Conservation (phyloP, 37 sponge, comb jelly and placozoan species). For the Spongilla lacustris region DNA sequence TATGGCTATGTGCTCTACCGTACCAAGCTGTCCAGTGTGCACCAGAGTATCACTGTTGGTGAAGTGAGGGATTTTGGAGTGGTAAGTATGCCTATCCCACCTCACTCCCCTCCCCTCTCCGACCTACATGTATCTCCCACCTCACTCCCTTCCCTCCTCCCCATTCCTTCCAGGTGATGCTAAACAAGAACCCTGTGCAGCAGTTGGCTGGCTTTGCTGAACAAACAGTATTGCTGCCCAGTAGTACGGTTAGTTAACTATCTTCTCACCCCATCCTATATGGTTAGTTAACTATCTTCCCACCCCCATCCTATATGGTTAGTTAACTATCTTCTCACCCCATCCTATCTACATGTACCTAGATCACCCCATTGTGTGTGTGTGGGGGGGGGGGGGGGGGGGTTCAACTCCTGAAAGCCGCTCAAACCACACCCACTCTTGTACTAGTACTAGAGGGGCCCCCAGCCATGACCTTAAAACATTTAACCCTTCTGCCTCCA, state of each 20-base stretch:
- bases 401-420: too few relatives aligned
- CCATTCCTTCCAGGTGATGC: not conserved
- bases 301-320: too few relatives aligned
- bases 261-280: not conserved
- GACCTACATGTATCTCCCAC: too few relatives aligned
- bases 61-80: slow-evolving; percentile 74
- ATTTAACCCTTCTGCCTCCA: not conserved
- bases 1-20: slow-evolving; percentile 88
- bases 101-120: too few relatives aligned
- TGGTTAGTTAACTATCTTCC: too few relatives aligned
- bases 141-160: not conserved
- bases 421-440: too few relatives aligned
- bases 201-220: not conserved
- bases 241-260: not conserved
- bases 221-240: not conserved
- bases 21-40: slow-evolving; percentile 25
- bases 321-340: too few relatives aligned
- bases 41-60: slow-evolving; percentile 26
- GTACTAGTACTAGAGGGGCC: too few relatives aligned
- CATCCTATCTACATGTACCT: too few relatives aligned
- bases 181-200: slow-evolving; percentile 3
- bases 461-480: not conserved
- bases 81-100: slow-evolving; percentile 45
- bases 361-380: too few relatives aligned
- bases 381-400: too few relatives aligned